Evolutionary conservation across 2,888 invertebrate species (phyloP).

Genomic region (Penaeus monodon): DNA sequence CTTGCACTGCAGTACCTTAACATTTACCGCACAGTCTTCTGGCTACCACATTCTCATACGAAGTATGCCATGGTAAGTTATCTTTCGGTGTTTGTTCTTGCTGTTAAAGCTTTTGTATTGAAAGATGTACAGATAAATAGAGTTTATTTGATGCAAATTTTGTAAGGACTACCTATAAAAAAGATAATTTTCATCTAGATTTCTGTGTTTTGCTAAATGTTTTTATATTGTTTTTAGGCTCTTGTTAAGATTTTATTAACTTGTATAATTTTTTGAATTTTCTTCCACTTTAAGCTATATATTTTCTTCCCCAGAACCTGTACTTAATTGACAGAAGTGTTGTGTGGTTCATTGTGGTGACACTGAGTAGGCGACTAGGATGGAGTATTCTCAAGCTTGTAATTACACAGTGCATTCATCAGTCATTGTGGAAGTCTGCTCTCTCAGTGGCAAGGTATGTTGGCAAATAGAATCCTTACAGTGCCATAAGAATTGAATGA

Average conservation of each 20-base stretch:
- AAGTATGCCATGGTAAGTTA: slow-evolving; percentile 85
- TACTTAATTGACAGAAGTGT: slow-evolving; percentile 92
- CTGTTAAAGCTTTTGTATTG: too few species aligned
- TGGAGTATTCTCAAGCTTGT: slow-evolving; percentile 74
- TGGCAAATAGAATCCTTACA: background rate
- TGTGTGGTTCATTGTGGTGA: slow-evolving; percentile 84
- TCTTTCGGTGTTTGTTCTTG: background rate
- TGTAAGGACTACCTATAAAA: too few species aligned
- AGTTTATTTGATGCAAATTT: too few species aligned
- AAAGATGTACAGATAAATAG: too few species aligned
- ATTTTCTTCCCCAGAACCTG: slow-evolving; percentile 82
- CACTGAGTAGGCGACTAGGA: slow-evolving; percentile 84
- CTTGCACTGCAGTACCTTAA: slow-evolving; percentile 91
- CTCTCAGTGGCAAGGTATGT: slow-evolving; percentile 54
- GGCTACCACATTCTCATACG: slow-evolving; percentile 93
- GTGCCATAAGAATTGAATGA: background rate
- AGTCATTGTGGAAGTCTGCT: slow-evolving; percentile 54
- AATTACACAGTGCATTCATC: slow-evolving; percentile 58
- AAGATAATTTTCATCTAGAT: too few species aligned
- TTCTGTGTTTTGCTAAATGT: too few species aligned
- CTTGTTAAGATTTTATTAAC: too few species aligned
- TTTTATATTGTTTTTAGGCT: too few species aligned
- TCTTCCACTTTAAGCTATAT: background rate
- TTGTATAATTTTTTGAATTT: too few species aligned
- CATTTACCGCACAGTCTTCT: slow-evolving; percentile 96